phyloP scores from a whole-genome alignment of 2,888 invertebrate genomes.

The Vanessa cardui region DNA sequence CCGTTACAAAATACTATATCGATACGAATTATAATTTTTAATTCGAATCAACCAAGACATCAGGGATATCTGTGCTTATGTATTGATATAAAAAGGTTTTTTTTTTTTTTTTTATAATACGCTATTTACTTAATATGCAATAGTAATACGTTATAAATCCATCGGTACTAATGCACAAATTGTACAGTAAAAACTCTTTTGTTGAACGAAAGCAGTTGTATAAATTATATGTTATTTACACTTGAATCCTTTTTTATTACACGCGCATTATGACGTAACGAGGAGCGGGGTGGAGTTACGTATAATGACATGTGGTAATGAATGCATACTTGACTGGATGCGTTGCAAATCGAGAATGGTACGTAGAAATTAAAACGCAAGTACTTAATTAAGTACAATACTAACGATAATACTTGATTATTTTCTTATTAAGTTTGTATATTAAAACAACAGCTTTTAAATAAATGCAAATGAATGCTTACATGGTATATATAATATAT shows the following conservation, averaged over 20 bases:
- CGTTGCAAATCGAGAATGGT: conserved; percentile 9
- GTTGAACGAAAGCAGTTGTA: too few species aligned
- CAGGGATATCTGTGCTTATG: too few species aligned
- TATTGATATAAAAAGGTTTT: neutral
- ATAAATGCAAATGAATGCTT: too few species aligned
- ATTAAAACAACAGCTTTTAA: too few species aligned
- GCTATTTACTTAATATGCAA: too few species aligned
- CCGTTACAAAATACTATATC: too few species aligned
- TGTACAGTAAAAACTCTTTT: neutral
- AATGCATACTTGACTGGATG: conserved; percentile 10
- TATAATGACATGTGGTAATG: conserved; percentile 17
- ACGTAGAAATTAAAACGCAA: conserved; percentile 1
- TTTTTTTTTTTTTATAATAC: neutral
- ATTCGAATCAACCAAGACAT: too few species aligned
- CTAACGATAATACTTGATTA: neutral
- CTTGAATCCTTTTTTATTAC: conserved; percentile 1
- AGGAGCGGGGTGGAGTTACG: conserved; percentile 1
- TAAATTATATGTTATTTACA: neutral
- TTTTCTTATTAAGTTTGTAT: too few species aligned
- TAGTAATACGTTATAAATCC: neutral
- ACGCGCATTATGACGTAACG: conserved; percentile 9
- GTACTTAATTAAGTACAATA: conserved; percentile 6
- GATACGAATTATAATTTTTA: too few species aligned
- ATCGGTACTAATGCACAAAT: too few species aligned
- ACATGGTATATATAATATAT: too few species aligned